phyloP scores from a whole-genome alignment of 2,797 vertebrate species.

The Eutrigla gurnardus region DNA sequence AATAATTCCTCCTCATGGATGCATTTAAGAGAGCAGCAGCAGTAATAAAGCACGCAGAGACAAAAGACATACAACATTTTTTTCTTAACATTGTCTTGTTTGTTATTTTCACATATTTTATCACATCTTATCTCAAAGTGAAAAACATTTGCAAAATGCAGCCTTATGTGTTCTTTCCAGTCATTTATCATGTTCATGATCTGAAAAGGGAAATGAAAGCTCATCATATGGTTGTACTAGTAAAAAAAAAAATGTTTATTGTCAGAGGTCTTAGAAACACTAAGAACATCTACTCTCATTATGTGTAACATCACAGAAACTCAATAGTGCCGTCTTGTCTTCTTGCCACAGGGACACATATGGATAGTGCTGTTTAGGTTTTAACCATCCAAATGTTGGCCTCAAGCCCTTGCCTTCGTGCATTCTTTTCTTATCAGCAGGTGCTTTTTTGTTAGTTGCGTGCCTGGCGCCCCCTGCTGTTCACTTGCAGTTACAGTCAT shows the following conservation, averaged over 20 bases:
- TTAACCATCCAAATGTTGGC: neutral
- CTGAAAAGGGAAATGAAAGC: slow-evolving; percentile 45
- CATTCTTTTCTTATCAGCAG: neutral
- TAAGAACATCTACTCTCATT: neutral
- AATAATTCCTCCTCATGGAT: neutral
- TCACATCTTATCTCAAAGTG: neutral
- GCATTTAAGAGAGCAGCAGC: neutral
- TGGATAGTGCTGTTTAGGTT: neutral
- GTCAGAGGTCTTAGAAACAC: neutral
- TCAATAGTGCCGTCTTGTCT: neutral
- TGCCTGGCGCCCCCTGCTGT: slow-evolving; percentile 52
- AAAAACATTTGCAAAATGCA: slow-evolving; percentile 10
- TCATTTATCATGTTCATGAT: neutral
- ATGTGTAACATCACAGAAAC: no score
- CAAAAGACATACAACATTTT: no score
- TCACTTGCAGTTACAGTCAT: neutral
- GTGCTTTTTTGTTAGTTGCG: neutral
- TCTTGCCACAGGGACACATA: neutral
- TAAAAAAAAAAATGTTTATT: neutral
- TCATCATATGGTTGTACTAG: neutral
- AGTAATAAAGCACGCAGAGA: neutral
- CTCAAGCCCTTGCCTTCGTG: neutral
- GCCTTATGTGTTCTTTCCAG: neutral
- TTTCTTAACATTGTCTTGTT: neutral
- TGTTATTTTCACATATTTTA: neutral